phyloP scores from a whole-genome alignment of 2,113 vertebrate species.

The Hystrix cristata region DNA sequence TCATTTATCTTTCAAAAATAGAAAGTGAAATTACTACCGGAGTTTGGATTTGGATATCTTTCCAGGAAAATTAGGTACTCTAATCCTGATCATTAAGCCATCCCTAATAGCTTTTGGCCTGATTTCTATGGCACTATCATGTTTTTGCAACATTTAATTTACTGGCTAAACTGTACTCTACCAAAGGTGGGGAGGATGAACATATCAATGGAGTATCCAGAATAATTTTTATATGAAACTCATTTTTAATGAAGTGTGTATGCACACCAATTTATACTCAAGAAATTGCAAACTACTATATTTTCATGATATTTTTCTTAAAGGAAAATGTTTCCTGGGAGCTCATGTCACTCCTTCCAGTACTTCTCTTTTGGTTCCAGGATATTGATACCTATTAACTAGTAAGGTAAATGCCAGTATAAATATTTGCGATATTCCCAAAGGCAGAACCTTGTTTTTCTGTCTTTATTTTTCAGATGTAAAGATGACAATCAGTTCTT shows the following conservation, averaged over 20 bases:
- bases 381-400: conserved; percentile 73
- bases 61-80: conserved; percentile 44
- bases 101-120: conserved; percentile 18
- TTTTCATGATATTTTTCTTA: conserved; percentile 64
- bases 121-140: not conserved
- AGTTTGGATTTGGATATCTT: conserved; percentile 42
- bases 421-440: conserved; percentile 69
- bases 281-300: conserved; percentile 31
- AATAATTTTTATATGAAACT: conserved; percentile 57
- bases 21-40: not conserved
- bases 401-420: conserved; percentile 43
- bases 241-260: conserved; percentile 66
- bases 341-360: conserved; percentile 58
- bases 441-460: conserved; percentile 53
- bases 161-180: conserved; percentile 32
- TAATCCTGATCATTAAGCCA: conserved; percentile 45
- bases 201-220: not conserved
- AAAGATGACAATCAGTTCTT: conserved; percentile 75
- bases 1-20: conserved; percentile 53
- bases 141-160: conserved; percentile 50
- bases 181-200: not conserved
- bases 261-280: conserved; percentile 37
- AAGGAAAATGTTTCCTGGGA: conserved; percentile 69
- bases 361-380: conserved; percentile 59
- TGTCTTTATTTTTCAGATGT: conserved; percentile 8